phyloP scores from a whole-genome alignment of 2,888 invertebrate genomes.

The Hypolimnas misippus region DNA sequence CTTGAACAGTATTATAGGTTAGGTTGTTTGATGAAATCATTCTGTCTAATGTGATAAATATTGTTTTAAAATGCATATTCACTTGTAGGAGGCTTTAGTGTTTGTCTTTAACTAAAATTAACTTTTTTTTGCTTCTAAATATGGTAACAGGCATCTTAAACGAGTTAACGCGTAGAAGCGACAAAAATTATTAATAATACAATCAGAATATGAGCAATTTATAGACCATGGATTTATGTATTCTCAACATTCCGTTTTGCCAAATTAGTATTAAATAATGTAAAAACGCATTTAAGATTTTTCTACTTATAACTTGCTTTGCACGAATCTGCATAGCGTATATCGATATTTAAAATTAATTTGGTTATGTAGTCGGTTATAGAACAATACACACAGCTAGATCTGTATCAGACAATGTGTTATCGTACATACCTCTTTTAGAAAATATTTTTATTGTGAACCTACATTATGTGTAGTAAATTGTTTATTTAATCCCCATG shows the following conservation, averaged over 20 bases:
- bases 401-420: slow-evolving; percentile 78
- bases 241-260: slow-evolving; percentile 77
- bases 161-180: background rate
- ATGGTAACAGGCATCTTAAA: background rate
- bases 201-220: slow-evolving; percentile 38
- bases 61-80: slow-evolving; percentile 60
- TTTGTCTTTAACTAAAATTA: slow-evolving; percentile 27
- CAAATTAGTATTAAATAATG: slow-evolving; percentile 67
- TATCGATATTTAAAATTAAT: slow-evolving; percentile 34
- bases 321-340: slow-evolving; percentile 39
- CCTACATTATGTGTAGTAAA: slow-evolving; percentile 84
- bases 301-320: slow-evolving; percentile 35
- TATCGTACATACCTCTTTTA: slow-evolving; percentile 75
- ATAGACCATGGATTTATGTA: slow-evolving; percentile 62
- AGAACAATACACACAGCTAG: slow-evolving; percentile 57
- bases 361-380: slow-evolving; percentile 40
- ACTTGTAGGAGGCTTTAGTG: slow-evolving; percentile 49
- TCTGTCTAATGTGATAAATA: slow-evolving; percentile 69
- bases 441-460: slow-evolving; percentile 82
- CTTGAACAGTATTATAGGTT: slow-evolving; percentile 82
- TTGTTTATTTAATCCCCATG: slow-evolving; percentile 80
- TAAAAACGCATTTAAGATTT: slow-evolving; percentile 48
- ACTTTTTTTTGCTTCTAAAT: slow-evolving; percentile 29
- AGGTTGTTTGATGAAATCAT: slow-evolving; percentile 70
- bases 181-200: slow-evolving; percentile 7